Conservation (phyloP, 2,888 invertebrate genomes). For the Drosophila lacicola region DNA sequence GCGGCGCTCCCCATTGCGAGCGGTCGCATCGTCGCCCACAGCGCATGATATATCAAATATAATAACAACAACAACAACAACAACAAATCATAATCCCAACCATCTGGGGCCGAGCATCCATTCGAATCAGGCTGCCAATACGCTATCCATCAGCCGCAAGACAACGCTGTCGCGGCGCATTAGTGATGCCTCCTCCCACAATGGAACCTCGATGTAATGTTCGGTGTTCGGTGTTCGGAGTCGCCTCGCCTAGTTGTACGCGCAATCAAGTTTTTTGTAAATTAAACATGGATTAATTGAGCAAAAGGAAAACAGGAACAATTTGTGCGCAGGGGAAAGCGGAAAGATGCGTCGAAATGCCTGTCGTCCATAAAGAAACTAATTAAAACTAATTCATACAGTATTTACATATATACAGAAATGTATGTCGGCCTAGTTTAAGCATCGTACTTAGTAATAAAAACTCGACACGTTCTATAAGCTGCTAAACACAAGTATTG, state of each 20-base stretch:
- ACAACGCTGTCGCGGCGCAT: constrained; percentile 83
- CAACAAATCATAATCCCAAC: constrained; percentile 89
- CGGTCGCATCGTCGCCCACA: constrained; percentile 92
- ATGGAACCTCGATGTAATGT: constrained; percentile 83
- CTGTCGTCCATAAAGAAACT: constrained; percentile 39
- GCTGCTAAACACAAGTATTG: constrained; percentile 26
- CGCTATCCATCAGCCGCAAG: constrained; percentile 85
- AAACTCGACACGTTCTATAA: constrained; percentile 23
- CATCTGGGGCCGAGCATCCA: constrained; percentile 47
- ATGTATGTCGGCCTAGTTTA: constrained; percentile 30
- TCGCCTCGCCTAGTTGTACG: constrained; percentile 29
- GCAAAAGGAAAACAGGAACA: constrained; percentile 21
- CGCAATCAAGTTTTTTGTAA: constrained; percentile 45
- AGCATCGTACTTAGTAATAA: constrained; percentile 7
- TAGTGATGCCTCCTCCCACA: constrained; percentile 83
- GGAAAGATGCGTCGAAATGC: constrained; percentile 7
- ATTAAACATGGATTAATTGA: constrained; percentile 35
- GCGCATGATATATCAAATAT: constrained; percentile 92
- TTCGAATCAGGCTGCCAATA: constrained; percentile 76
- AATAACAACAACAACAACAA: constrained; percentile 86
- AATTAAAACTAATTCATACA: constrained; percentile 14
- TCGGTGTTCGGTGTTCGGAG: constrained; percentile 11
- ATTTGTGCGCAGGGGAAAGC: constrained; percentile 6
- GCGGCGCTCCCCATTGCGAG: constrained; percentile 86
- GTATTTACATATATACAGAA: constrained; percentile 19